Evolutionary conservation across 2,888 invertebrate species (phyloP).

Genomic region (Leptopilina drosophilae): DNA sequence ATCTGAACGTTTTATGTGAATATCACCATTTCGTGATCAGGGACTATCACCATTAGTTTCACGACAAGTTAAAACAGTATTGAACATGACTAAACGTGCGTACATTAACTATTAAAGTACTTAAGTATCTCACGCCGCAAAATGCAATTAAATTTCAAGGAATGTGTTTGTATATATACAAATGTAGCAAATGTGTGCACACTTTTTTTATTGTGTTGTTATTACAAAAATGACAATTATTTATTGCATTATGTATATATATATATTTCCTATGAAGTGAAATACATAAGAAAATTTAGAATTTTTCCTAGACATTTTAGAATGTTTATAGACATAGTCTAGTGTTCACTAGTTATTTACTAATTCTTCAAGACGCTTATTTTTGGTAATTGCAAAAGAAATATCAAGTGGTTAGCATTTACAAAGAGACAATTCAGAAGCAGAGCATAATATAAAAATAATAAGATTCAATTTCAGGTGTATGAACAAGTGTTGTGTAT

Average conservation of each 20-base stretch:
- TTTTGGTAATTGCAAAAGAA: too few species aligned
- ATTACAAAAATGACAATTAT: too few species aligned
- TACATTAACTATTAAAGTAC: background rate
- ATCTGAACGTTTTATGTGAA: slow-evolving; percentile 27
- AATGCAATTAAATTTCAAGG: slow-evolving; percentile 59
- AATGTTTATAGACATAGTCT: too few species aligned
- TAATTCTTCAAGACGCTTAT: too few species aligned
- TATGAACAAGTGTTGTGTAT: background rate
- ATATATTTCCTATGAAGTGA: too few species aligned
- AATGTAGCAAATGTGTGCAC: too few species aligned
- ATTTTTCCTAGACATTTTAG: too few species aligned
- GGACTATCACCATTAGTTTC: slow-evolving; percentile 19
- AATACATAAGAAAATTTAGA: too few species aligned
- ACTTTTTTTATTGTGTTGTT: too few species aligned
- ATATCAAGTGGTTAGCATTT: background rate
- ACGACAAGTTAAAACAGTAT: slow-evolving; percentile 16
- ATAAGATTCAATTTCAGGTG: slow-evolving; percentile 11
- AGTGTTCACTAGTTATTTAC: too few species aligned
- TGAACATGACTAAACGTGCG: slow-evolving; percentile 17
- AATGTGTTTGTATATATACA: slow-evolving; percentile 53
- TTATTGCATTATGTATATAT: too few species aligned
- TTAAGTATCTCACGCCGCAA: slow-evolving; percentile 40
- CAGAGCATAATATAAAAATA: slow-evolving; percentile 6
- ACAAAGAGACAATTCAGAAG: background rate
- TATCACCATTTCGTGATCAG: slow-evolving; percentile 30